Percentiles rank a stretch among this genome's conserved stretches.
phyloP scores from a whole-genome alignment of 2,888 invertebrate genomes.

The Eubasilissa splendida region DNA sequence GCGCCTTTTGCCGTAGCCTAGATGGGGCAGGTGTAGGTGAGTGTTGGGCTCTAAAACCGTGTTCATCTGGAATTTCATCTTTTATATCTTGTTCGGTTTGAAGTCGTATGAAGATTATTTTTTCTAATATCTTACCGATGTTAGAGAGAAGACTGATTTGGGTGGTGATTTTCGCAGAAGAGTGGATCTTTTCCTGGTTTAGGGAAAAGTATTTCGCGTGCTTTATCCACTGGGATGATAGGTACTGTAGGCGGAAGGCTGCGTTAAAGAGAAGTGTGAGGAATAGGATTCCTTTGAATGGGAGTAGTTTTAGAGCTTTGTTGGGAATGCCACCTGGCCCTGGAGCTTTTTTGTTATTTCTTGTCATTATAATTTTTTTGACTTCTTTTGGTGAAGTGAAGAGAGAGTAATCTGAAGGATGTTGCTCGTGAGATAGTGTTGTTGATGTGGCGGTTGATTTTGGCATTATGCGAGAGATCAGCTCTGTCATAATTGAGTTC shows the following conservation, averaged over 20 bases:
- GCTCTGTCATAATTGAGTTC: neutral
- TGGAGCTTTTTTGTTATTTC: slow-evolving; percentile 1
- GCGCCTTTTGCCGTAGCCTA: neutral
- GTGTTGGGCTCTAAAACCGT: too few relatives aligned
- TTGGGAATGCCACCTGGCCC: neutral
- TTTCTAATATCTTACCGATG: neutral
- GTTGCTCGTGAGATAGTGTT: neutral
- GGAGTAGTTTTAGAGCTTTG: neutral
- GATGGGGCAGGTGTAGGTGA: neutral
- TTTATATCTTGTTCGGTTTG: too few relatives aligned
- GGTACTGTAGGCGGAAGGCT: neutral
- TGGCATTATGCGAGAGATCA: neutral
- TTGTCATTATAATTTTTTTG: too few relatives aligned
- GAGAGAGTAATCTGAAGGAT: too few relatives aligned
- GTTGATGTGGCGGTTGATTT: too few relatives aligned
- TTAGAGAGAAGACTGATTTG: neutral
- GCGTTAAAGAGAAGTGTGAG: neutral
- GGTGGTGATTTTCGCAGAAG: neutral
- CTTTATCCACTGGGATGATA: neutral
- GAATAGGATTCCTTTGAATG: neutral
- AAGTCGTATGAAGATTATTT: neutral
- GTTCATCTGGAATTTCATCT: too few relatives aligned
- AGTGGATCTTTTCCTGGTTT: neutral
- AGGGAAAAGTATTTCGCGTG: neutral
- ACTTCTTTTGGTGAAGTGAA: too few relatives aligned